Evolutionary conservation across 2,113 vertebrate genomes (phyloP), one percentile per base, ranked within the genome.

Genomic region (Macroglossus sobrinus): DNA sequence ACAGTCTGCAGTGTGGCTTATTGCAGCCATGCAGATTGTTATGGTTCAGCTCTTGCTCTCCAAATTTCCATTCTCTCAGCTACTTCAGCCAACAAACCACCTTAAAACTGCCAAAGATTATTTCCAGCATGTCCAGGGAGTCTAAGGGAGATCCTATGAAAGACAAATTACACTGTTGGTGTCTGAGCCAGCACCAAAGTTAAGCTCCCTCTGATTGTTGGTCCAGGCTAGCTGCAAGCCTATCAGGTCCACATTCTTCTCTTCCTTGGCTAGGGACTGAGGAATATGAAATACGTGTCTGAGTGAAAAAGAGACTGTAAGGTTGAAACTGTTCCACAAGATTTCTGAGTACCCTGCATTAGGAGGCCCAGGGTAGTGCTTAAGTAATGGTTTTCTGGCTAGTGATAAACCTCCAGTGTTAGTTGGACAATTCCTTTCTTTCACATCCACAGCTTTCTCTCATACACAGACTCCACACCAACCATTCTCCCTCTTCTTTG

Each of bases 31-130:
- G 63, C 13, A 63, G 75, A 74, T 24, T 40, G 33, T 63, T 43
- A 33, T 76, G 59, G 47, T 78, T 61, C 78, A 33, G 40, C 78
- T 66, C 59, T 55, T 93, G n/a, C 64, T 76, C 47, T 89, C 74
- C 69, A 94, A 40, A 92, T 89, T 75, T 84, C 93, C 45, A 55
- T 89, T 79, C 69, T 89, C 53, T 74, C 63, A 53, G 82, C 68
- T 26, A 35, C 82, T 21, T 64, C 45, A 38, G 40, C 75, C 26
- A 45, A 57, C 35, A 79, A 90, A 45, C 28, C 45, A 84, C 7
- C 53, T 30, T 16, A 22, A 69, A 94, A 59, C 71, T 79, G 30
- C 61, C 80, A 45, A 78, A 59, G 63, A 63, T 64, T 61, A 59
- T 86, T 85, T 63, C 59, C 45, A 87, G 71, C 55, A 22, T 5